phyloP scores from a whole-genome alignment of 2,113 vertebrate species.

The Morone chrysops region DNA sequence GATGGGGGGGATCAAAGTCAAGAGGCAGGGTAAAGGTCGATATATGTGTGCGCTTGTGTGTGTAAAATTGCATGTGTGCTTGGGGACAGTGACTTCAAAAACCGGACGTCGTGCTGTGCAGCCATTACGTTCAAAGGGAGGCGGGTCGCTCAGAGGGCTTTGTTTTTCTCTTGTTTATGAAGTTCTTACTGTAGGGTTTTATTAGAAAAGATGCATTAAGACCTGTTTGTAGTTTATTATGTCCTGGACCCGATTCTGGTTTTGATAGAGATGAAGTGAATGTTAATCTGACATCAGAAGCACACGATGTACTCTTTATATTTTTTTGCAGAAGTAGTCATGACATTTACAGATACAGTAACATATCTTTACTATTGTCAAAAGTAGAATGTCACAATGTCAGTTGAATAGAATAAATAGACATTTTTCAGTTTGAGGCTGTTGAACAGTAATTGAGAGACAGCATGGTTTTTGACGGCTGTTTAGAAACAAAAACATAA shows the following conservation, averaged over 20 bases:
- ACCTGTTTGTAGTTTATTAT: constrained; percentile 72
- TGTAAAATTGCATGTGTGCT: constrained; percentile 59
- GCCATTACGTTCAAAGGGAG: constrained; percentile 78
- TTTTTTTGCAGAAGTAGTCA: background rate
- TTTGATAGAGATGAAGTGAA: constrained; percentile 67
- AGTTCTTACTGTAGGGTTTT: constrained; percentile 68
- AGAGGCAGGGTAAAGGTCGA: constrained; percentile 79
- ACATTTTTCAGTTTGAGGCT: background rate
- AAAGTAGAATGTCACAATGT: background rate
- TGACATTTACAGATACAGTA: background rate
- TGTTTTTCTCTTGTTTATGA: constrained; percentile 78
- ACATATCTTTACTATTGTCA: background rate
- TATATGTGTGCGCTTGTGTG: constrained; percentile 52
- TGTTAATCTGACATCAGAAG: constrained; percentile 43
- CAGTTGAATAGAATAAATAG: background rate
- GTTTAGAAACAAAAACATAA: background rate
- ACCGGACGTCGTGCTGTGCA: constrained; percentile 78
- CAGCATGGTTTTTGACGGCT: too few relatives aligned
- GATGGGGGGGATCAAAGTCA: constrained; percentile 89
- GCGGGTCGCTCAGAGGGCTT: constrained; percentile 68
- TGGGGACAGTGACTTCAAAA: constrained; percentile 84
- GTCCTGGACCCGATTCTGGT: constrained; percentile 64
- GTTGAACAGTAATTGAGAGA: background rate
- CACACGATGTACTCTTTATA: background rate
- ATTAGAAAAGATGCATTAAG: constrained; percentile 72